Conservation (phyloP, 2,113 vertebrate species). For the Amblyornis subalaris region DNA sequence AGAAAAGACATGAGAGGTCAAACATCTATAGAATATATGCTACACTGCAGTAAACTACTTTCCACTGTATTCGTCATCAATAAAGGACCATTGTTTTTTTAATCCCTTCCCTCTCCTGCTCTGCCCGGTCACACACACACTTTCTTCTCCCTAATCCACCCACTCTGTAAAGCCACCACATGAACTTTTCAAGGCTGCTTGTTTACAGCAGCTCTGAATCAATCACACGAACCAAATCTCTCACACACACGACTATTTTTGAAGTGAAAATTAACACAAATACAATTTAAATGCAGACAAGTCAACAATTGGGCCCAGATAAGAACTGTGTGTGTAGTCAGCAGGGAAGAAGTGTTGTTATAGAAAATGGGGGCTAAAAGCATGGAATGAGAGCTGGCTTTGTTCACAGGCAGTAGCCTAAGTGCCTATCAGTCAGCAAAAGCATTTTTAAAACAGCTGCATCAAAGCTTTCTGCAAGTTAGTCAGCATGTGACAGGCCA, state of each 20-base stretch:
- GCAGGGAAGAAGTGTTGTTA: constrained; percentile 7
- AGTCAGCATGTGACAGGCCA: constrained; percentile 57
- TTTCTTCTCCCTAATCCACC: neutral
- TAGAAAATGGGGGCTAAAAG: constrained; percentile 4
- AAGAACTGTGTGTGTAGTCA: neutral
- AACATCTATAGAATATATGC: neutral
- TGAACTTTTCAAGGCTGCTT: neutral
- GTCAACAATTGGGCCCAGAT: neutral
- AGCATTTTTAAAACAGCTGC: constrained; percentile 58
- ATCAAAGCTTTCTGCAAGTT: constrained; percentile 49
- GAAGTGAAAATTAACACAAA: constrained; percentile 19
- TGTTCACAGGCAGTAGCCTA: constrained; percentile 21
- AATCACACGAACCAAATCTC: neutral
- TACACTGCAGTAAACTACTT: neutral
- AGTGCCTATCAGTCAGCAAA: constrained; percentile 33
- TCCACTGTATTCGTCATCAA: neutral
- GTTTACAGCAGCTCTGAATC: neutral
- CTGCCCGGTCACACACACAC: neutral
- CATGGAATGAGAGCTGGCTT: constrained; percentile 9
- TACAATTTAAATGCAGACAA: neutral
- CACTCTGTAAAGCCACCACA: neutral
- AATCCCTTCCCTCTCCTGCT: constrained; percentile 11
- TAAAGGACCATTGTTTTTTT: constrained; percentile 15
- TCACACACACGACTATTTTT: neutral
- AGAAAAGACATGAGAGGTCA: neutral